phyloP scores from a whole-genome alignment of 92 coral and sea anemone genomes.

The Epizoanthus rinbou region DNA sequence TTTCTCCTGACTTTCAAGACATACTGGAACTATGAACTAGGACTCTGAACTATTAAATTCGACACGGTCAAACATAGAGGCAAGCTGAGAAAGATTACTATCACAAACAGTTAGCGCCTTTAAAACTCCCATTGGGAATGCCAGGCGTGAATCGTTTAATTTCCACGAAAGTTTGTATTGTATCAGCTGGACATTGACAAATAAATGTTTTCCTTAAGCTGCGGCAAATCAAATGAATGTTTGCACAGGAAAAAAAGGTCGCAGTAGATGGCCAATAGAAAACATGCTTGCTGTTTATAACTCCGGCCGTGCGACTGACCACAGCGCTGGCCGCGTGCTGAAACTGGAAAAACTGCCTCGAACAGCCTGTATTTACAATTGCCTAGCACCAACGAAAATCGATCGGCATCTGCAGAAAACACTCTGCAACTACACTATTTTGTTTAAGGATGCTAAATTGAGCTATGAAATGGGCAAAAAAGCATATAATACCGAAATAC shows the following conservation, averaged over 20 bases:
- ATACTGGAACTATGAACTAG: neutral
- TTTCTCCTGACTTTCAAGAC: neutral
- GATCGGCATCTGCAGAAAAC: neutral
- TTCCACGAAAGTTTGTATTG: conserved; percentile 4
- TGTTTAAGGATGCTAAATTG: neutral
- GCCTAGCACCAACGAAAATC: neutral
- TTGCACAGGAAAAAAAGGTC: neutral
- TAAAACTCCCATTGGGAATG: conserved; percentile 13
- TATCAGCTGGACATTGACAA: neutral
- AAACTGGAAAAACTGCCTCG: conserved; percentile 12
- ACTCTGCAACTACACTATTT: neutral
- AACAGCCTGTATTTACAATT: neutral
- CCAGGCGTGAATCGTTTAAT: neutral
- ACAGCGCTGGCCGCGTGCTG: conserved; percentile 17
- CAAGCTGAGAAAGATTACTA: conserved; percentile 19
- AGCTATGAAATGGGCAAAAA: neutral
- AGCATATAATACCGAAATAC: neutral
- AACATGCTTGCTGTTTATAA: conserved; percentile 5
- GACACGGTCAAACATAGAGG: neutral
- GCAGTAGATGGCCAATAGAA: neutral
- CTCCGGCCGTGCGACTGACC: neutral
- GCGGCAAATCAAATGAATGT: neutral
- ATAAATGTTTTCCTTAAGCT: neutral
- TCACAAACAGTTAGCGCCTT: neutral
- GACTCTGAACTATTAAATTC: neutral